Percentiles rank a stretch among this genome's conserved stretches.
Evolutionary conservation across 2,113 vertebrate genomes (phyloP).

Genomic region (Saguinus imperator): DNA sequence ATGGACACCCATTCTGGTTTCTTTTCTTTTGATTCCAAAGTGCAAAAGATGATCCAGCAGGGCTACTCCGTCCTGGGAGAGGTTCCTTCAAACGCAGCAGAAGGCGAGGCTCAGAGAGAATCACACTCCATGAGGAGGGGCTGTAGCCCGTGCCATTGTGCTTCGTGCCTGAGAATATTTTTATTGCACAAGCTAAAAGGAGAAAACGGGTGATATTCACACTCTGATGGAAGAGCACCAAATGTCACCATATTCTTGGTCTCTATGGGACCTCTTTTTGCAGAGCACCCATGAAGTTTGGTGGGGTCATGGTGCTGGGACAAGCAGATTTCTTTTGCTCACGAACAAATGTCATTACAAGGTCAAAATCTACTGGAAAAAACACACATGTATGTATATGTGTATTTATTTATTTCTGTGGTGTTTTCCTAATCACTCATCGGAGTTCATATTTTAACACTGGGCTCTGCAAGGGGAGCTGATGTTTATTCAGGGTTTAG

Average conservation of each 20-base stretch:
- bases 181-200: conserved; percentile 55
- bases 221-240: background rate
- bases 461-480: background rate
- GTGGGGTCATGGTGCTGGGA: background rate
- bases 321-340: conserved; percentile 24
- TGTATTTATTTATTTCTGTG: conserved; percentile 34
- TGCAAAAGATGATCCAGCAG: background rate
- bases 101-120: conserved; percentile 42
- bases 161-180: conserved; percentile 61
- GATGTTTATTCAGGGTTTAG: background rate
- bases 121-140: conserved; percentile 19
- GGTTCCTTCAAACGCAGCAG: conserved; percentile 28
- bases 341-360: conserved; percentile 4
- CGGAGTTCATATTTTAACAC: background rate
- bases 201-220: background rate
- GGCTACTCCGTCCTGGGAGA: background rate
- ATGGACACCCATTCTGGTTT: background rate
- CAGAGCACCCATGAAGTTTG: background rate
- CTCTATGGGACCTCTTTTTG: background rate
- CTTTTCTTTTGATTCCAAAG: background rate
- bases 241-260: conserved; percentile 26
- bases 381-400: background rate
- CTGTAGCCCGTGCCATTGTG: background rate
- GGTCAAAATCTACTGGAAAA: background rate
- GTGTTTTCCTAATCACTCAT: conserved; percentile 31